Base-by-base conservation (phyloP, 2,888 invertebrate genomes). In the Polydesmus complanatus region DNA sequence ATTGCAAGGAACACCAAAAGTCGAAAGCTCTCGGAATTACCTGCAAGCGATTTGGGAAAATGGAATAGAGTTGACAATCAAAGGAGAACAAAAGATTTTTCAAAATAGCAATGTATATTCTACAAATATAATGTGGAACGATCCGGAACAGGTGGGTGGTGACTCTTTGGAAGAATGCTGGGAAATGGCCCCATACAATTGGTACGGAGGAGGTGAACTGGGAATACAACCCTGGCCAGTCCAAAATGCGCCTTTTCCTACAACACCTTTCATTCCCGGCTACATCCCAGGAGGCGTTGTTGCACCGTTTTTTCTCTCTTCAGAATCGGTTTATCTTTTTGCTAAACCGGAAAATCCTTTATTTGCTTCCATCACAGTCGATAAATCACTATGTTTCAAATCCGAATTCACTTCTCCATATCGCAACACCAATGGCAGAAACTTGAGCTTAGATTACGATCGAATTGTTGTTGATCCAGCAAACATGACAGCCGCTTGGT, bases 311-410 rank as follows among this genome's bases (percentile, higher is more conserved):
- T 78, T 76, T 86, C 74, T 88, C 22, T 84, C 81, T 66, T 83
- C 86, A 0, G 77, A 75, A 18, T 88, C 88, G 0, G 77, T 80
- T 53, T 84, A 82, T 67, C 73, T 87, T 54, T 79, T 79, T 67
- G 80, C 86, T 0, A 78, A 82, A 57, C 78, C 81, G 1, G 77
- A 77, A 48, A 79, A 79, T 0, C 86, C 87, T 0, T 76, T 89
- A 0, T 86, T 85, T 69, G 78, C 85, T 0, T 84, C 85, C 69
- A 80, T 85, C 68, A n/a, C n/a, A n/a, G 79, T 78, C 57, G 69
- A 65, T 1, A 62, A 68, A 22, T 67, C 75, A 11, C 67, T 84
- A 47, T 83, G 83, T 68, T 77, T 84, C 58, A 75, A 79, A 2
- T 78, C 81, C 0, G 78, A 80, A 65, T 78, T 79, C 19, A 68